Conservation (phyloP, 2,888 invertebrate genomes). For the Cryptus armator region DNA sequence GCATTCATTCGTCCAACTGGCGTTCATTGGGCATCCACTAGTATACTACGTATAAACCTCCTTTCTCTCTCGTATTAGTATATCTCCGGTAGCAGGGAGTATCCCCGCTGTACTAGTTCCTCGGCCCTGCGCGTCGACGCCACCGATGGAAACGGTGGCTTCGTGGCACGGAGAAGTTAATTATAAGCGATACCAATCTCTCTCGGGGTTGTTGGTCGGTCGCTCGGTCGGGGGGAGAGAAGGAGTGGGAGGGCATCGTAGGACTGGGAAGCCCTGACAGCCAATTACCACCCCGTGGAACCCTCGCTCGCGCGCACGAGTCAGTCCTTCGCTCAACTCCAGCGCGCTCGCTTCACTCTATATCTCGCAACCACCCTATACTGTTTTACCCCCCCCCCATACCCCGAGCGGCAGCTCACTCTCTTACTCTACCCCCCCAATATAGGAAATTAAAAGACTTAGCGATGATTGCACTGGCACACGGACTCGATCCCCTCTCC, state of each 20-base stretch:
- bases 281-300: constrained; percentile 85
- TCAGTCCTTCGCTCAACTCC: constrained; percentile 64
- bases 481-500: constrained; percentile 67
- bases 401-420: constrained; percentile 30
- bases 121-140: constrained; percentile 75
- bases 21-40: constrained; percentile 52
- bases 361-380: constrained; percentile 49
- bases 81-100: constrained; percentile 24
- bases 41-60: constrained; percentile 16
- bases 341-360: constrained; percentile 63
- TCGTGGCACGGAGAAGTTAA: constrained; percentile 85
- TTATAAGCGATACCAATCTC: constrained; percentile 86
- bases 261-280: constrained; percentile 85
- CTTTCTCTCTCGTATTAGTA: constrained; percentile 58
- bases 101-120: constrained; percentile 48
- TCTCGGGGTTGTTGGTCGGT: constrained; percentile 84
- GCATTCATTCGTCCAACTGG: constrained; percentile 62
- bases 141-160: constrained; percentile 81
- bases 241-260: constrained; percentile 74
- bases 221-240: constrained; percentile 57
- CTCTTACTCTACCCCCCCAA: constrained; percentile 73
- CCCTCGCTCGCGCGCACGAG: constrained; percentile 80
- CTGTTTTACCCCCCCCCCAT: constrained; percentile 56
- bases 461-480: constrained; percentile 83
- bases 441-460: constrained; percentile 85